Conservation (phyloP, 2,888 invertebrate species). For the Mechanitis mazaeus region DNA sequence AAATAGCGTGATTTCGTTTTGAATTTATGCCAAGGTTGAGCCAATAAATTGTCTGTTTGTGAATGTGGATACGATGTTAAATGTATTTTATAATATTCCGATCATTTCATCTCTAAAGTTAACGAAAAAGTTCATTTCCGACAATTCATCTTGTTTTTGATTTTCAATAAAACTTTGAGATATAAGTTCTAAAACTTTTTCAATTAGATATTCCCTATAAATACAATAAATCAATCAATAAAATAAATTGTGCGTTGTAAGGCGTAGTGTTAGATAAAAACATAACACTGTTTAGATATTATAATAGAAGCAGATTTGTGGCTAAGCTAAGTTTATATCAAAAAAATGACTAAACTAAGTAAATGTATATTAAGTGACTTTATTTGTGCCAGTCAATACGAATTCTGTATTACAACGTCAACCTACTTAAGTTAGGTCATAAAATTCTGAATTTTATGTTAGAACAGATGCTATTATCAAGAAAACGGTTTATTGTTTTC, state of each 20-base stretch:
- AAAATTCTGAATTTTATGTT: conserved; percentile 24
- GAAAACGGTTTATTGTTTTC: neutral
- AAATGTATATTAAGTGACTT: neutral
- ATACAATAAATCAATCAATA: no score
- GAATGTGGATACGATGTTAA: neutral
- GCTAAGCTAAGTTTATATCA: no score
- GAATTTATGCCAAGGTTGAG: conserved; percentile 7
- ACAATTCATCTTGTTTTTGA: no score
- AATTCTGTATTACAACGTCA: neutral
- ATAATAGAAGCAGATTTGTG: no score
- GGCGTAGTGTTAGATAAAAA: no score
- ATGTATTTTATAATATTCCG: neutral
- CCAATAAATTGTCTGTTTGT: conserved; percentile 4
- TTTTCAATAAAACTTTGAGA: no score
- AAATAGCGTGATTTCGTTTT: conserved; percentile 26
- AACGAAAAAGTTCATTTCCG: no score
- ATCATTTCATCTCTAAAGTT: no score
- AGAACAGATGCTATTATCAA: conserved; percentile 15
- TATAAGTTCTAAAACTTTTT: no score
- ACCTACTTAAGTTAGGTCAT: conserved; percentile 15
- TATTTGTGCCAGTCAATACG: conserved; percentile 12
- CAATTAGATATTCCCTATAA: no score
- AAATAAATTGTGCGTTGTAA: no score
- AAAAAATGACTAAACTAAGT: neutral
- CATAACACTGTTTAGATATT: no score